These are phyloP conservation scores for Stomorhina lunata DNA, from an alignment of 2,888 invertebrate genomes.

Conservation along the genomic window DNA sequence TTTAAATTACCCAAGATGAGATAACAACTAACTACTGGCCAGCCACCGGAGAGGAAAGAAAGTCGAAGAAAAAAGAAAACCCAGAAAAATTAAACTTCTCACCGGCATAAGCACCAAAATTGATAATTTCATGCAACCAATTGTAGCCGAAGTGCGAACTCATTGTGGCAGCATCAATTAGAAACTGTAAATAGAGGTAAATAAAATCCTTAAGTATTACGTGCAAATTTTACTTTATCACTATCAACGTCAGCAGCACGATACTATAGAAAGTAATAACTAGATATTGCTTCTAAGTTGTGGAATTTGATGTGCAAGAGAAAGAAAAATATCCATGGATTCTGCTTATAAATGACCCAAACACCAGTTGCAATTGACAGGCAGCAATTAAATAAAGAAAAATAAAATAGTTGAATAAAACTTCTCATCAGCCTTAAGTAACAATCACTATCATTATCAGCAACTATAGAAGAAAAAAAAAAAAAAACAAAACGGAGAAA, in stretches of 20 bases:
- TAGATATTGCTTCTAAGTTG: not conserved
- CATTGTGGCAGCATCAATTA: constrained; percentile 59
- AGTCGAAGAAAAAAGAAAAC: not conserved
- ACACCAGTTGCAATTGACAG: constrained; percentile 63
- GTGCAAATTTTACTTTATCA: constrained; percentile 27
- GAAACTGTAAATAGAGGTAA: not conserved
- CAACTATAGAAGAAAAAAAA: constrained; percentile 9
- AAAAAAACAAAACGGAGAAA: too few relatives aligned
- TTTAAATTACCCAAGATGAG: not conserved
- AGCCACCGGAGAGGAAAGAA: not conserved
- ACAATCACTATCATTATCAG: constrained; percentile 44
- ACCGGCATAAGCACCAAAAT: constrained; percentile 40
- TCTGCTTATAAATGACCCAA: not conserved
- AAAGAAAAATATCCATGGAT: not conserved
- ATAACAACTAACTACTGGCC: constrained; percentile 11
- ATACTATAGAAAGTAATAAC: not conserved
- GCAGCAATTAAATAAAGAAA: constrained; percentile 27
- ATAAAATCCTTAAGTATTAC: constrained; percentile 27
- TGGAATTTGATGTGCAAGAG: not conserved
- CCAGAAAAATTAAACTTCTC: not conserved
- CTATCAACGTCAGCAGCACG: constrained; percentile 17
- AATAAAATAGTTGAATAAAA: constrained; percentile 12
- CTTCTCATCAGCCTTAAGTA: constrained; percentile 45
- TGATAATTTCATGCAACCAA: constrained; percentile 55
- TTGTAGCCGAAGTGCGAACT: constrained; percentile 50